phyloP scores from a whole-genome alignment of 2,797 vertebrate genomes.

The Zalophus californianus region DNA sequence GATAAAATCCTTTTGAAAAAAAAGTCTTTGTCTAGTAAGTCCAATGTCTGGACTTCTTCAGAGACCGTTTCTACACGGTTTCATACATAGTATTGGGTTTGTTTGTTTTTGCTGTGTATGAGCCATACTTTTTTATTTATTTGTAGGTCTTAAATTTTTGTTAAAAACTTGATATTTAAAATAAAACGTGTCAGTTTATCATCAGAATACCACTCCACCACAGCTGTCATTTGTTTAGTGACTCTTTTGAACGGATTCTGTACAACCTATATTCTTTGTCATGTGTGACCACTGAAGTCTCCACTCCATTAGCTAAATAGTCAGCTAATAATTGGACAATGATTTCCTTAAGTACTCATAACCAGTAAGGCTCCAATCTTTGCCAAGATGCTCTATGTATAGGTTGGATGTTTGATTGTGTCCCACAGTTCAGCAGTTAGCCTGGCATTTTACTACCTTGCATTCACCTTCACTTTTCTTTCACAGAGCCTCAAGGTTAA shows the following conservation, averaged over 20 bases:
- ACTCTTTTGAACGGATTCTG: neutral
- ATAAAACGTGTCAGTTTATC: neutral
- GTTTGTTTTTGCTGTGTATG: neutral
- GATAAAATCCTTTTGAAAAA: neutral
- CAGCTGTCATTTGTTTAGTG: neutral
- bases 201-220: neutral
- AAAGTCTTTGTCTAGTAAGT: neutral
- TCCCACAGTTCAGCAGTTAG: neutral
- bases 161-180: neutral
- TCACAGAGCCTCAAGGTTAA: neutral
- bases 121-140: neutral
- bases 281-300: neutral
- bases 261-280: neutral
- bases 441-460: neutral
- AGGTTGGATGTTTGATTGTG: neutral
- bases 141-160: neutral
- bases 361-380: neutral
- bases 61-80: neutral
- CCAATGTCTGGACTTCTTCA: neutral
- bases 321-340: neutral
- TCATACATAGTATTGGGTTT: neutral
- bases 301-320: neutral
- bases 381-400: neutral
- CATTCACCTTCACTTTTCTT: neutral
- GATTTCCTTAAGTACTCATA: neutral